These are phyloP conservation scores for Zalophus californianus DNA, from an alignment of 2,797 vertebrate genomes.

Conservation along the genomic window DNA sequence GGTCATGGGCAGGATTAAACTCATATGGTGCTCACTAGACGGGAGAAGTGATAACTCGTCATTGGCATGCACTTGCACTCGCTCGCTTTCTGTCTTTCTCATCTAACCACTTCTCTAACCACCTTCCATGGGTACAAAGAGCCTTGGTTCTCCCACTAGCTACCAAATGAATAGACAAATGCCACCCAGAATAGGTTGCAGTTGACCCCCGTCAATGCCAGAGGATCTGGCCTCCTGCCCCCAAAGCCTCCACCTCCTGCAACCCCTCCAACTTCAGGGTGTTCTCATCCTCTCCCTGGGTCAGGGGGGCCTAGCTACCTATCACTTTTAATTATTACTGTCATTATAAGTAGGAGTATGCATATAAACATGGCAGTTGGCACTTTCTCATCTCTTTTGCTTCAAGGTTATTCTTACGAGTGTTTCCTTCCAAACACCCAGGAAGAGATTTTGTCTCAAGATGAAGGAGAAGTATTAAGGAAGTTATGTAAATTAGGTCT, in stretches of 20 bases:
- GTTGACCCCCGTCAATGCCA: background rate
- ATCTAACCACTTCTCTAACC: background rate
- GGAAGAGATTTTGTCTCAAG: background rate
- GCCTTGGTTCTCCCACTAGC: background rate
- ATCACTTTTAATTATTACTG: background rate
- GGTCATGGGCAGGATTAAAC: background rate
- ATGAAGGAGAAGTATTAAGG: background rate
- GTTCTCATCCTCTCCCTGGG: background rate
- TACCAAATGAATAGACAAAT: background rate
- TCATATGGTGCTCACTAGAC: background rate
- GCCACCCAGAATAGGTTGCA: background rate
- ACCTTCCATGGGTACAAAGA: background rate
- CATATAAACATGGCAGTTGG: background rate
- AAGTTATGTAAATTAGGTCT: background rate
- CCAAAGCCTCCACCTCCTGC: no score
- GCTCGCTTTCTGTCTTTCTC: background rate
- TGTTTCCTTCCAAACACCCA: background rate
- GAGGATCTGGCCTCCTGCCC: background rate
- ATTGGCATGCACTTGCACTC: no score
- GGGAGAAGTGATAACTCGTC: background rate
- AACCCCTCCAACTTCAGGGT: background rate
- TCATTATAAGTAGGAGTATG: background rate
- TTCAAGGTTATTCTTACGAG: slow-evolving; percentile 2
- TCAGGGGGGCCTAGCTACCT: background rate
- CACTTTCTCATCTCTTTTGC: background rate